phyloP scores from a whole-genome alignment of 2,888 invertebrate species.

The Cheilosia grossa region DNA sequence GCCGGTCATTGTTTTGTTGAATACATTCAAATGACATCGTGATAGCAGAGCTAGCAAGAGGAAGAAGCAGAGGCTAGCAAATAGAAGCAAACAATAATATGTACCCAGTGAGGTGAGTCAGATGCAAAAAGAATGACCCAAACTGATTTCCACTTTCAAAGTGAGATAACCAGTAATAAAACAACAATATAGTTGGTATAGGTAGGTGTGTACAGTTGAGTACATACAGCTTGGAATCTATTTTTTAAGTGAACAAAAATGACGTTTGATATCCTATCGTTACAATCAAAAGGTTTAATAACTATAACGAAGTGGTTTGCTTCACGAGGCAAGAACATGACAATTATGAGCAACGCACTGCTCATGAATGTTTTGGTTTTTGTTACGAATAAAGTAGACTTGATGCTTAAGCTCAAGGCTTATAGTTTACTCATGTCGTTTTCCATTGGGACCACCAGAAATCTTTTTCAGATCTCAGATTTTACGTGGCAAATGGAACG shows the following conservation, averaged over 20 bases:
- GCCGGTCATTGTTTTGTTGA: slow-evolving; percentile 54
- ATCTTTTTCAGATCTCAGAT: too few relatives aligned
- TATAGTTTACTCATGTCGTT: not conserved
- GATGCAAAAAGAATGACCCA: slow-evolving; percentile 47
- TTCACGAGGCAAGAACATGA: not conserved
- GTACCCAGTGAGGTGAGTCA: slow-evolving; percentile 14
- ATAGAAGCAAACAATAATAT: not conserved
- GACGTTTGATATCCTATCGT: not conserved
- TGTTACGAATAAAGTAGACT: not conserved
- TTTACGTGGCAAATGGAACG: too few relatives aligned
- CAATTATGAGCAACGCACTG: slow-evolving; percentile 1
- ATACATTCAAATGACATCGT: slow-evolving; percentile 35
- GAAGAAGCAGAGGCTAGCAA: slow-evolving; percentile 9
- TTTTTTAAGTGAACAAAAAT: too few relatives aligned
- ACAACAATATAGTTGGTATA: not conserved
- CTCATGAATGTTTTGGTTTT: not conserved
- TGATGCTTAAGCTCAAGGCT: not conserved
- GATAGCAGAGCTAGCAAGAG: not conserved
- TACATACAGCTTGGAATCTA: too few relatives aligned
- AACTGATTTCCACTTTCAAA: slow-evolving; percentile 25
- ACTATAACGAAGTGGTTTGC: not conserved
- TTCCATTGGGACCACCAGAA: too few relatives aligned
- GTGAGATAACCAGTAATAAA: slow-evolving; percentile 16
- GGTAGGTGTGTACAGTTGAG: not conserved
- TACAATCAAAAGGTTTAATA: not conserved